Percentiles rank a stretch among this genome's conserved stretches.
Evolutionary conservation across 2,888 invertebrate genomes (phyloP).

Genomic region (Clunio marinus): DNA sequence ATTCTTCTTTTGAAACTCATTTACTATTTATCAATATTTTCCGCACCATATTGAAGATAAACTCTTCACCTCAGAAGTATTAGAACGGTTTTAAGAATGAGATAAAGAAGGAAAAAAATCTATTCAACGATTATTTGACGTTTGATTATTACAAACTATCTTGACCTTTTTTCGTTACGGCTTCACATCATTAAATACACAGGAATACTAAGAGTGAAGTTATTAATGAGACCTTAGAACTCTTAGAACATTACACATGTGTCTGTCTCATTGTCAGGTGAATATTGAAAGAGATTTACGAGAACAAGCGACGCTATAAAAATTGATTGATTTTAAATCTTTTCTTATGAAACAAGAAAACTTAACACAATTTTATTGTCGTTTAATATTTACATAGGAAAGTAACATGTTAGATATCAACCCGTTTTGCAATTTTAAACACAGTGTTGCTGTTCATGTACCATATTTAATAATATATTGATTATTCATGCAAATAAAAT

Average conservation of each 20-base stretch:
- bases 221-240: slow-evolving; percentile 36
- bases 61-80: slow-evolving; percentile 9
- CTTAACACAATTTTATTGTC: too few species aligned
- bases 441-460: slow-evolving; percentile 14
- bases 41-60: not conserved
- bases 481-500: slow-evolving; percentile 33
- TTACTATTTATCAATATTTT: slow-evolving; percentile 1
- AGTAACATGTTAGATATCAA: not conserved
- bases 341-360: too few species aligned
- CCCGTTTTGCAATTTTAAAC: not conserved
- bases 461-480: slow-evolving; percentile 35
- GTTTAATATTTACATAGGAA: not conserved
- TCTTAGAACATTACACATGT: too few species aligned
- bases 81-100: slow-evolving; percentile 1
- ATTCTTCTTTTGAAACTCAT: not conserved
- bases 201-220: too few species aligned
- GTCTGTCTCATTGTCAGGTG: too few species aligned
- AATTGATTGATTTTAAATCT: too few species aligned
- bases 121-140: slow-evolving; percentile 35
- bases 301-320: too few species aligned
- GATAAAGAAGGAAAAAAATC: slow-evolving; percentile 1
- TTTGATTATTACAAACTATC: slow-evolving; percentile 30
- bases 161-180: slow-evolving; percentile 28
- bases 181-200: slow-evolving; percentile 4
- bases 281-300: too few species aligned